phyloP scores from a whole-genome alignment of 2,888 invertebrate species.

The Ophioninae sp. region DNA sequence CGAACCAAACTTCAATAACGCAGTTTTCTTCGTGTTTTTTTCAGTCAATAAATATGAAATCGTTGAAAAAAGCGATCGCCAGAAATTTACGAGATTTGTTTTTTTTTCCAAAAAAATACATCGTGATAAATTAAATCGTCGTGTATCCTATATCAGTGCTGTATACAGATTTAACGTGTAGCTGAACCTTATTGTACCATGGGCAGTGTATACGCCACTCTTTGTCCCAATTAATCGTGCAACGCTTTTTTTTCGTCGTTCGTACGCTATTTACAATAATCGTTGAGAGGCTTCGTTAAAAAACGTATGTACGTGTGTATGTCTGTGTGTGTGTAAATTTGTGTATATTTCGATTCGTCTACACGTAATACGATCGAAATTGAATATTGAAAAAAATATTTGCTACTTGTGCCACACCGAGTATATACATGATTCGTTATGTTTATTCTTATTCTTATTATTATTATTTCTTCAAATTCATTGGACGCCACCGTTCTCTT shows the following conservation, averaged over 20 bases:
- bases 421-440: slow-evolving; percentile 74
- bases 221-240: slow-evolving; percentile 57
- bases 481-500: slow-evolving; percentile 68
- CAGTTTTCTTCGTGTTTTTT: slow-evolving; percentile 26
- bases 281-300: slow-evolving; percentile 51
- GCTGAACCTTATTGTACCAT: slow-evolving; percentile 58
- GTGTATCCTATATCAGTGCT: slow-evolving; percentile 36
- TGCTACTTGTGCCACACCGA: slow-evolving; percentile 69
- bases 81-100: slow-evolving; percentile 33
- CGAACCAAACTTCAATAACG: slow-evolving; percentile 50
- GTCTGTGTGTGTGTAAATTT: not conserved
- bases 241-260: slow-evolving; percentile 26
- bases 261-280: slow-evolving; percentile 54
- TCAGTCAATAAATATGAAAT: slow-evolving; percentile 48
- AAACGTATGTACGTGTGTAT: slow-evolving; percentile 1
- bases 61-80: slow-evolving; percentile 44
- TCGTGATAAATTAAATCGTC: slow-evolving; percentile 18
- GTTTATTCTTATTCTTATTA: slow-evolving; percentile 59
- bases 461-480: slow-evolving; percentile 68
- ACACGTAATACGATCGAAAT: slow-evolving; percentile 42
- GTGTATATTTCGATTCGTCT: slow-evolving; percentile 36
- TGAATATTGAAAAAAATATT: slow-evolving; percentile 62
- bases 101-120: not conserved
- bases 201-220: slow-evolving; percentile 45
- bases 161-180: slow-evolving; percentile 41